A percentile compares a stretch with the other conserved stretches of the same genome.
Conservation (phyloP, 2,113 vertebrate genomes). For the Zosterops borbonicus region DNA sequence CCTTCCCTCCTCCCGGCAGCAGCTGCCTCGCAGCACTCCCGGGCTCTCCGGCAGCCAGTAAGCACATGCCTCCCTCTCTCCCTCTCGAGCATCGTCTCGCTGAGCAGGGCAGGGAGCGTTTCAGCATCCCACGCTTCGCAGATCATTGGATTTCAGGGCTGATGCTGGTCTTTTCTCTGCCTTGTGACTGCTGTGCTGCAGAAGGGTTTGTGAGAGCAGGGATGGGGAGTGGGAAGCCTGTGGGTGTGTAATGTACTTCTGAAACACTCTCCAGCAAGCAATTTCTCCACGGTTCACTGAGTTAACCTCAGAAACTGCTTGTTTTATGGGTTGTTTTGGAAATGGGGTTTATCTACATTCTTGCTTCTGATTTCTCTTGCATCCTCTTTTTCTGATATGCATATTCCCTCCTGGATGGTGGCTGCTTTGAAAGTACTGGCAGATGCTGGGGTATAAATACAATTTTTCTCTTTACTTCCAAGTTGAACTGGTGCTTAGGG, state of each 20-base stretch:
- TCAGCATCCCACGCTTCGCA: neutral
- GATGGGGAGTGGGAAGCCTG: neutral
- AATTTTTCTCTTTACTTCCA: neutral
- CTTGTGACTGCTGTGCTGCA: neutral
- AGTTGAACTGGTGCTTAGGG: neutral
- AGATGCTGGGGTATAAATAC: neutral
- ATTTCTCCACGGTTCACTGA: neutral
- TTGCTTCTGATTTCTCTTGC: too few relatives aligned
- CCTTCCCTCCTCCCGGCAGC: neutral
- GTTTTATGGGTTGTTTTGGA: neutral
- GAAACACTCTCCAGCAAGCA: neutral
- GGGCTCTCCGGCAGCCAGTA: slow-evolving; percentile 12
- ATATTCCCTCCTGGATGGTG: neutral
- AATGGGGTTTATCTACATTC: too few relatives aligned
- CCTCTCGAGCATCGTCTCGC: neutral
- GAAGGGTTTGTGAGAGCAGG: neutral
- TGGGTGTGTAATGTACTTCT: neutral
- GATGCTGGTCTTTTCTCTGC: neutral
- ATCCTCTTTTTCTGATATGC: neutral
- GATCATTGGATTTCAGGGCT: neutral
- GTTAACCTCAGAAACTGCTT: neutral
- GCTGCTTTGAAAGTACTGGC: neutral
- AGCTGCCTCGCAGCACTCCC: neutral
- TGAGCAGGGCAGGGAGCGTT: neutral
- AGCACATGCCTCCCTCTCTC: neutral